Percentiles rank a stretch among this genome's conserved stretches.
phyloP scores from a whole-genome alignment of 1,140 invertebrate genomes.

The Bradysia coprophila region DNA sequence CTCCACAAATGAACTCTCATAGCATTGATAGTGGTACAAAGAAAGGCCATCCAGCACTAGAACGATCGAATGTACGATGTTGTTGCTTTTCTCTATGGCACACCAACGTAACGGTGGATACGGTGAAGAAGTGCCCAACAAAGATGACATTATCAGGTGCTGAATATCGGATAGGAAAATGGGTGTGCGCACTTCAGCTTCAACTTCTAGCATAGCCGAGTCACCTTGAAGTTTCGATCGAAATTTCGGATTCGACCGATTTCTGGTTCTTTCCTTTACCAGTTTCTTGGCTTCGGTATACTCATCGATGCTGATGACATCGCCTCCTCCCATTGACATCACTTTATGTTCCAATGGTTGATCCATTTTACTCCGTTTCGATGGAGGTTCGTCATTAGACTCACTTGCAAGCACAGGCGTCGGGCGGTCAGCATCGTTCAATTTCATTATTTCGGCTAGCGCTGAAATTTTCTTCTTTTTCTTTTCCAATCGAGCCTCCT shows the following conservation, averaged over 20 bases:
- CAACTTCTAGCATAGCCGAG: constrained; percentile 32
- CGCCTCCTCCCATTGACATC: constrained; percentile 7
- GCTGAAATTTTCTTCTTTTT: constrained; percentile 42
- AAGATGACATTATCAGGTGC: constrained; percentile 56
- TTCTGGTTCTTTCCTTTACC: constrained; percentile 31
- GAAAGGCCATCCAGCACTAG: constrained; percentile 63
- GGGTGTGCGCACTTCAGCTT: constrained; percentile 39
- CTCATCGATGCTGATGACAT: constrained; percentile 14
- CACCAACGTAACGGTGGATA: constrained; percentile 60
- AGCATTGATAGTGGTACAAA: constrained; percentile 45
- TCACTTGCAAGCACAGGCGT: background rate
- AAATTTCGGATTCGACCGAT: constrained; percentile 31
- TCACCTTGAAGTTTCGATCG: constrained; percentile 37
- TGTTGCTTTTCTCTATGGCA: constrained; percentile 47
- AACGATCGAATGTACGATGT: constrained; percentile 47
- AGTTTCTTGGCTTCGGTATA: constrained; percentile 32
- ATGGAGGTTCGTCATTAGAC: background rate
- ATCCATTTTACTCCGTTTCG: background rate
- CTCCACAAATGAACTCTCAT: constrained; percentile 38
- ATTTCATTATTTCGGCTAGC: constrained; percentile 33
- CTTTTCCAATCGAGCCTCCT: constrained; percentile 32
- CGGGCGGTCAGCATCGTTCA: constrained; percentile 35
- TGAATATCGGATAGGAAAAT: constrained; percentile 67
- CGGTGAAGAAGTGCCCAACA: constrained; percentile 48
- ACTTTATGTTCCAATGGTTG: background rate